A percentile compares a stretch with the other conserved stretches of the same genome.
Conservation (phyloP, 2,888 invertebrate genomes). For the Athalia circularis region DNA sequence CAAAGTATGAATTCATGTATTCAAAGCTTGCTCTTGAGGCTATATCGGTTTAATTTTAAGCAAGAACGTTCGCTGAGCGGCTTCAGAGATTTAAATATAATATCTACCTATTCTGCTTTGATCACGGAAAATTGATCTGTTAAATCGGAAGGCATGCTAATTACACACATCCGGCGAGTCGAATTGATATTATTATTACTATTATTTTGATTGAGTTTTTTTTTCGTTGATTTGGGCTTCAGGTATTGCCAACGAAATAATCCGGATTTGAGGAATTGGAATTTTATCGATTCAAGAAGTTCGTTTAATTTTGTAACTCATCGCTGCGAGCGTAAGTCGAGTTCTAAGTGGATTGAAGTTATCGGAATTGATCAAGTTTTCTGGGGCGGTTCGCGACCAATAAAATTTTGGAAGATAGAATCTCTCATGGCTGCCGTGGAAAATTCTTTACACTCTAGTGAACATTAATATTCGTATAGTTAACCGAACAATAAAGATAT, state of each 20-base stretch:
- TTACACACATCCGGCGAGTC: neutral
- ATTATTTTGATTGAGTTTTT: neutral
- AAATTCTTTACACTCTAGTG: conserved; percentile 3
- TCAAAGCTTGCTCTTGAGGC: neutral
- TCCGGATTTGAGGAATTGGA: neutral
- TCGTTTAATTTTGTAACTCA: conserved; percentile 9
- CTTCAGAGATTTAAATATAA: neutral
- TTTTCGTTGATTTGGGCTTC: neutral
- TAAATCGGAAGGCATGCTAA: conserved; percentile 8
- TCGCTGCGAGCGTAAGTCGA: neutral
- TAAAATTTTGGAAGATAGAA: too few relatives aligned
- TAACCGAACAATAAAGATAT: neutral
- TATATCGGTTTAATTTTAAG: conserved; percentile 21
- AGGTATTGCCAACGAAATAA: neutral
- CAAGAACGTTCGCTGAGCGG: neutral
- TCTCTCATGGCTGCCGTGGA: too few relatives aligned
- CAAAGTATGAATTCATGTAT: too few relatives aligned
- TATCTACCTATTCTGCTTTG: neutral
- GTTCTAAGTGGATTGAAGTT: conserved; percentile 7
- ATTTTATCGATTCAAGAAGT: conserved; percentile 11
- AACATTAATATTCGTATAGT: conserved; percentile 17
- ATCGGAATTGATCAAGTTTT: conserved; percentile 20
- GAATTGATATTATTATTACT: neutral
- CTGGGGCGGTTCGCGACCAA: neutral
- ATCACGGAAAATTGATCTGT: neutral